A percentile compares a stretch with the other conserved stretches of the same genome.
These are phyloP conservation scores for Cylloceria caligata DNA, from an alignment of 2,888 invertebrate genomes.

Conservation along the genomic window DNA sequence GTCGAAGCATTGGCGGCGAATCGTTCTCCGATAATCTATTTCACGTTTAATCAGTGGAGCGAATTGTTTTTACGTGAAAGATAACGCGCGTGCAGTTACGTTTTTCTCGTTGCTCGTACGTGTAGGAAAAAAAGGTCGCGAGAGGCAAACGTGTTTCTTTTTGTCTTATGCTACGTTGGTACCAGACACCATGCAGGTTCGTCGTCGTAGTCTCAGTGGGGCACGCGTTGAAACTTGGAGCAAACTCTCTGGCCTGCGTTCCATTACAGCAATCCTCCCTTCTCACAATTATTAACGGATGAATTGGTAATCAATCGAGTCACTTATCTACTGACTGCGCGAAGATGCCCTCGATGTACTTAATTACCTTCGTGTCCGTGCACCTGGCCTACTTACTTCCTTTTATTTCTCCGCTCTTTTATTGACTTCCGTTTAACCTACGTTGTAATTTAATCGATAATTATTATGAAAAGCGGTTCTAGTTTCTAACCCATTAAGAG, in stretches of 20 bases:
- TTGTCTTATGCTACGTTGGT: constrained; percentile 25
- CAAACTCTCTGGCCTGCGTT: neutral
- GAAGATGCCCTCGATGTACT: constrained; percentile 37
- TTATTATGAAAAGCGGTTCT: neutral
- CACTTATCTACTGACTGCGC: constrained; percentile 50
- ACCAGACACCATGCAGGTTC: neutral
- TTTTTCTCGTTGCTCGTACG: constrained; percentile 10
- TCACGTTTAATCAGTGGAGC: neutral
- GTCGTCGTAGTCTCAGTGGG: neutral
- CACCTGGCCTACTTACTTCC: constrained; percentile 30
- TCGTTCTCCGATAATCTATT: constrained; percentile 21
- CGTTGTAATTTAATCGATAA: neutral
- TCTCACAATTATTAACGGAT: constrained; percentile 61
- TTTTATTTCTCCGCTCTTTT: neutral
- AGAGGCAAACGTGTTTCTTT: constrained; percentile 1
- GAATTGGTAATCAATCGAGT: constrained; percentile 57
- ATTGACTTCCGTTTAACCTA: neutral
- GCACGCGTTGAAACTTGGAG: neutral
- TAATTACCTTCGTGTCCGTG: constrained; percentile 10
- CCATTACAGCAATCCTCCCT: constrained; percentile 36
- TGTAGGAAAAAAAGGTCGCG: neutral
- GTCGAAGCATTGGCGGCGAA: neutral
- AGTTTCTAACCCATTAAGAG: neutral
- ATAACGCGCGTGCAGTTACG: constrained; percentile 1
- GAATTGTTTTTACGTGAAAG: constrained; percentile 1